These are phyloP conservation scores for Allygus modestus DNA, from an alignment of 2,888 invertebrate genomes.

Conservation along the genomic window DNA sequence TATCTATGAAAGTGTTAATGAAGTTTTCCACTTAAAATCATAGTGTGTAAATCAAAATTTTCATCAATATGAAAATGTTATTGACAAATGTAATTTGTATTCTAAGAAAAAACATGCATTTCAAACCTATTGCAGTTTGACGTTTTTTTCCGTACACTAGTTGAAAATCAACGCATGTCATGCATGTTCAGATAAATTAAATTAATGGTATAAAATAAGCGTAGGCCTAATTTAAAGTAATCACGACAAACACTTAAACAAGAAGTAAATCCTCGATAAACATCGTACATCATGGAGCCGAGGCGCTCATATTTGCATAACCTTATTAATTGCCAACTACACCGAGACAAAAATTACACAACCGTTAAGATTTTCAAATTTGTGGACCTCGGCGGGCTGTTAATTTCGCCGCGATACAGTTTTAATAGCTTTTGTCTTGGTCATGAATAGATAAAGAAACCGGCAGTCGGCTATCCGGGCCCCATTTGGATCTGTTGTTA, in stretches of 20 bases:
- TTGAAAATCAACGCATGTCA: too few relatives aligned
- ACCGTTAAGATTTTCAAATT: slow-evolving; percentile 32
- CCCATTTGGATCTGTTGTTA: slow-evolving; percentile 48
- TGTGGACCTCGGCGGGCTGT: slow-evolving; percentile 36
- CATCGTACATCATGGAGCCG: background rate
- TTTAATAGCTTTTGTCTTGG: slow-evolving; percentile 47
- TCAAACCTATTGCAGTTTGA: too few relatives aligned
- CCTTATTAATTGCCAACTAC: slow-evolving; percentile 37
- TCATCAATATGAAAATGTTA: too few relatives aligned
- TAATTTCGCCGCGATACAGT: slow-evolving; percentile 37
- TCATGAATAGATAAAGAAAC: slow-evolving; percentile 50
- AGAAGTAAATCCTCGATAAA: slow-evolving; percentile 3
- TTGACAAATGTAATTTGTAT: too few relatives aligned
- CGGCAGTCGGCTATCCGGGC: background rate
- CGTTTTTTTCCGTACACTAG: too few relatives aligned
- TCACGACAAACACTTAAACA: background rate
- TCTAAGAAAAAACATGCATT: too few relatives aligned
- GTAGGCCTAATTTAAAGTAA: too few relatives aligned
- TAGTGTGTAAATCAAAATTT: too few relatives aligned
- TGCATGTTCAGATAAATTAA: too few relatives aligned
- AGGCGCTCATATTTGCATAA: slow-evolving; percentile 24
- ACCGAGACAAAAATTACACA: slow-evolving; percentile 6
- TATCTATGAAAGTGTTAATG: too few relatives aligned
- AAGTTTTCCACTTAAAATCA: too few relatives aligned
- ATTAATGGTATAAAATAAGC: too few relatives aligned